Evolutionary conservation across 2,797 vertebrate genomes (phyloP).

Genomic region (Esox lucius): DNA sequence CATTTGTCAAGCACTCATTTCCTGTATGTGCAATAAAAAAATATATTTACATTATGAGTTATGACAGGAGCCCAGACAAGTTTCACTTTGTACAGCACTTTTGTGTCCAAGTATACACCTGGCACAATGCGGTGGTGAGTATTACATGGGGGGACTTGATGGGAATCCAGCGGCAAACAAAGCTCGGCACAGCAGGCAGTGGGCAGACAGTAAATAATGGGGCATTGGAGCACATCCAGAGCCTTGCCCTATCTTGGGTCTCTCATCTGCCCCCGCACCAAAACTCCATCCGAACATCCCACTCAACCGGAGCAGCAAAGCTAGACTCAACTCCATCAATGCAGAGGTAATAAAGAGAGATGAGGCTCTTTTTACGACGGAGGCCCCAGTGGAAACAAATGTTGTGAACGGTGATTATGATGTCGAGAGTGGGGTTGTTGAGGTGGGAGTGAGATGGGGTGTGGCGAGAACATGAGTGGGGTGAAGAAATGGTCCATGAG

Average conservation of each 20-base stretch:
- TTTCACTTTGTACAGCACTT: conserved; percentile 42
- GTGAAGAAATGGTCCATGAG: conserved; percentile 32
- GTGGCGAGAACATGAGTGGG: conserved; percentile 5
- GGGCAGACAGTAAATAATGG: conserved; percentile 67
- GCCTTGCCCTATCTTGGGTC: conserved; percentile 22
- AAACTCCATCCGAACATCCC: neutral
- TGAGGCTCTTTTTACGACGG: conserved; percentile 35
- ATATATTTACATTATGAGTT: conserved; percentile 49
- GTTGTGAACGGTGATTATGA: conserved; percentile 30
- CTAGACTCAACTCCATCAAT: conserved; percentile 19
- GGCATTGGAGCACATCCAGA: conserved; percentile 40
- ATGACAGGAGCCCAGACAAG: conserved; percentile 35
- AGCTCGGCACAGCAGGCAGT: too few relatives aligned
- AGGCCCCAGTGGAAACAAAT: conserved; percentile 31
- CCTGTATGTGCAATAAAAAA: conserved; percentile 42
- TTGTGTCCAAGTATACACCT: conserved; percentile 47
- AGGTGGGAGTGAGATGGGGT: neutral
- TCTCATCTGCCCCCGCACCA: conserved; percentile 20
- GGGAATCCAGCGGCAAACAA: conserved; percentile 28
- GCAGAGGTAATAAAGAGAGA: conserved; percentile 39
- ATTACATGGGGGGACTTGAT: conserved; percentile 43
- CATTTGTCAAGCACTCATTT: conserved; percentile 28
- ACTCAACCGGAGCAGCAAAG: conserved; percentile 24
- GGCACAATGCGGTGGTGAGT: conserved; percentile 32
- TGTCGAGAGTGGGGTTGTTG: neutral